Base-by-base conservation (phyloP, 2,888 invertebrate genomes). In the Scrobipalpa atriplicella region DNA sequence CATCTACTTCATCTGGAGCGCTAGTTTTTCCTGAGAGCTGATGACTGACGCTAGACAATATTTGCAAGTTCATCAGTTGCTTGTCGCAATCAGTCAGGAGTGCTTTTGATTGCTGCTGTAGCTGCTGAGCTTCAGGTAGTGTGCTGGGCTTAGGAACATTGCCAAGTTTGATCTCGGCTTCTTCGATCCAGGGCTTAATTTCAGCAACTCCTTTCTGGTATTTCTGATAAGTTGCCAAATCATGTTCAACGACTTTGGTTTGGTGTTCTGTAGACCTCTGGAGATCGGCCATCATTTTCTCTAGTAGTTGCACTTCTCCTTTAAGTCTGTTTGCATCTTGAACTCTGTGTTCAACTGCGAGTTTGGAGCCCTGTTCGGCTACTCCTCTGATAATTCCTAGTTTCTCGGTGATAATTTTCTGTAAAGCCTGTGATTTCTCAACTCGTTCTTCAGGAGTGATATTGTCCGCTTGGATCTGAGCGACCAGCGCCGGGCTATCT, bases 121-220 rank as follows among this genome's bases (percentile, higher is more conserved):
- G 93, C 75, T 96, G 94, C 70, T 95, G 93, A n/a, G 98, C 98
- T 90, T 99, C 98, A 70, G 95, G 93, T 65, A 98, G 90, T 56
- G 95, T 95, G 3, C 94, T 89, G 18, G 98, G 98, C 84, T 97
- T 97, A 6, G 96, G 94, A 9, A 95, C 94, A 69, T 93, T 94
- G 18, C 95, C 94, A 36, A 97, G 94, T 88, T 96, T 96, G n/a
- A 95, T 87, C 90, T 98, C 98, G 18, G 97, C 96, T 81, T 96
- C 94, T 82, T 98, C 97, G 66, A 99, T 94, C 96, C 98, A 97
- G 0, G 98, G 98, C 81, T 96, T 96, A 64, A 98, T 94, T 83
- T 96, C 95, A 68, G 96, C 94, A 39, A 98, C 93, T 66, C 95
- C 95, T 58, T 94, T 94, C 86, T 98, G 97, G 85, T 97, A 98